These are phyloP conservation scores for Tauraco hartlaubi DNA, from an alignment of 2,797 vertebrate species.

Conservation along the genomic window DNA sequence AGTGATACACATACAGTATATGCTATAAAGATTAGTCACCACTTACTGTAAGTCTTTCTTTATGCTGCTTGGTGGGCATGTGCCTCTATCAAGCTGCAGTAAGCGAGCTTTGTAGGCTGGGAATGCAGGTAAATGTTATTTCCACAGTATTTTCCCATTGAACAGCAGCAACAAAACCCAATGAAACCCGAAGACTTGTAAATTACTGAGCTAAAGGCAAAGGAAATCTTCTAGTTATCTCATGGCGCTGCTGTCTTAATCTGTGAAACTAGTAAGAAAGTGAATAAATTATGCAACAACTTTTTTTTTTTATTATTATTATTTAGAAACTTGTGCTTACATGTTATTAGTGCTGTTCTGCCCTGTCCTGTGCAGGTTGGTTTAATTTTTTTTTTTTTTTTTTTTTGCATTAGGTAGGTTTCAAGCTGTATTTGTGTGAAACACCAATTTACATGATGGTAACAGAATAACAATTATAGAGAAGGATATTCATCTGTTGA, in stretches of 20 bases:
- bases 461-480: constrained; percentile 43
- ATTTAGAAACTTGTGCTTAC: constrained; percentile 59
- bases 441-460: constrained; percentile 19
- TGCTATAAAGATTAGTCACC: constrained; percentile 77
- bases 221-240: constrained; percentile 10
- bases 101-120: neutral
- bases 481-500: constrained; percentile 20
- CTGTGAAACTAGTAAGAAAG: constrained; percentile 34
- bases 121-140: constrained; percentile 51
- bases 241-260: constrained; percentile 21
- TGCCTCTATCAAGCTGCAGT: neutral
- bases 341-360: constrained; percentile 39
- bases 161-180: neutral
- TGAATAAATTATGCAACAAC: constrained; percentile 61
- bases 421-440: constrained; percentile 29
- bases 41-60: constrained; percentile 81
- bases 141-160: constrained; percentile 48
- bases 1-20: constrained; percentile 34
- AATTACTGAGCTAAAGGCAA: constrained; percentile 34
- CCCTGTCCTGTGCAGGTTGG: constrained; percentile 20
- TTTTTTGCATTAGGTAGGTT: neutral
- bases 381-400: neutral
- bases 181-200: neutral
- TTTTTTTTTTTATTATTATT: neutral
- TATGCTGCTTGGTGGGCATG: constrained; percentile 46